A percentile compares a stretch with the other conserved stretches of the same genome.
These are phyloP conservation scores for Xanthia togata DNA, from an alignment of 2,888 invertebrate species.

Conservation along the genomic window DNA sequence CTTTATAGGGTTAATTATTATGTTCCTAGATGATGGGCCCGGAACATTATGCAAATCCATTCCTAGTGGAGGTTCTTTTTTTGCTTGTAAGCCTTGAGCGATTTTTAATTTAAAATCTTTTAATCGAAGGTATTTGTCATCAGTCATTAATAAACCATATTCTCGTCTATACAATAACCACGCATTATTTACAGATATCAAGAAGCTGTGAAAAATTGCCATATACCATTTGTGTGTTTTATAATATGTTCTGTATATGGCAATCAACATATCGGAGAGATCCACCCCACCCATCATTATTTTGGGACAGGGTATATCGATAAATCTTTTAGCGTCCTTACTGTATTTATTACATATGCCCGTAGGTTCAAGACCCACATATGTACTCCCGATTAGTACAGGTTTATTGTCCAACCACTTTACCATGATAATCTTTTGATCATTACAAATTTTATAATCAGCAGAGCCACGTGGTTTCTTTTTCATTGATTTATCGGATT, in stretches of 20 bases:
- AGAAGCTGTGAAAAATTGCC: too few species aligned
- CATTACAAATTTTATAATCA: too few species aligned
- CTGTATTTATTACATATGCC: not conserved
- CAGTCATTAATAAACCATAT: not conserved
- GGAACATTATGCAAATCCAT: not conserved
- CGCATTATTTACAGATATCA: not conserved
- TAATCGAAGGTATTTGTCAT: not conserved
- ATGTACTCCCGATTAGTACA: not conserved
- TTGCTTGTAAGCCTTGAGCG: not conserved
- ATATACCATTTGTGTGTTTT: too few species aligned
- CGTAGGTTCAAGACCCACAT: not conserved
- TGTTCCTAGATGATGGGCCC: not conserved
- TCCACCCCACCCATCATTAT: not conserved
- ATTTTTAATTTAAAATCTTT: not conserved
- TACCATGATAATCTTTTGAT: too few species aligned
- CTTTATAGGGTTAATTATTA: too few species aligned
- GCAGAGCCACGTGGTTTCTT: too few species aligned
- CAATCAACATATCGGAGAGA: too few species aligned
- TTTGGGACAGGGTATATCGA: not conserved
- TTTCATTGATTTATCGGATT: too few species aligned
- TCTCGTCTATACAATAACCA: constrained; percentile 1
- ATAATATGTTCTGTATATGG: too few species aligned
- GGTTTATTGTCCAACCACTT: too few species aligned
- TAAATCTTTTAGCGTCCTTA: constrained; percentile 3
- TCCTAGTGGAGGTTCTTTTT: not conserved